These are phyloP conservation scores for Ornithoptera alexandrae DNA, from an alignment of 2,888 invertebrate species.

Conservation along the genomic window DNA sequence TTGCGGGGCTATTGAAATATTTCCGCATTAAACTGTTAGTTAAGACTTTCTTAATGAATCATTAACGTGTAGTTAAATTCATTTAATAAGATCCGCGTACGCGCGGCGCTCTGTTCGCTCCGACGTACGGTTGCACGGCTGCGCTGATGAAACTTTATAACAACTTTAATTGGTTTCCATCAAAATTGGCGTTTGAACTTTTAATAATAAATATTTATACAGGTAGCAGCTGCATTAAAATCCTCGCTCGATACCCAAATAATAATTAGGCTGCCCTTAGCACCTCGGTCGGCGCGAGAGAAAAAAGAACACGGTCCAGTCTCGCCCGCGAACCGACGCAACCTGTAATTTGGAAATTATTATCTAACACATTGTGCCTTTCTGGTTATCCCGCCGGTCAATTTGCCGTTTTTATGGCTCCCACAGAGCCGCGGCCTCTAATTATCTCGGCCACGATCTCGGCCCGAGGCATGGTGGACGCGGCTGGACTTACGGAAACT, in stretches of 20 bases:
- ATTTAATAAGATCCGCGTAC: conserved; percentile 22
- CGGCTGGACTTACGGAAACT: conserved; percentile 35
- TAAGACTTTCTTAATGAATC: conserved; percentile 8
- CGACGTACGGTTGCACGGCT: conserved; percentile 35
- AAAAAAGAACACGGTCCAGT: conserved; percentile 67
- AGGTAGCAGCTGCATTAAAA: conserved; percentile 80
- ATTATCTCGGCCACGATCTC: conserved; percentile 77
- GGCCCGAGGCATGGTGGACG: conserved; percentile 63
- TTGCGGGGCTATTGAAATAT: not conserved
- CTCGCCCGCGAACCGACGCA: conserved; percentile 75
- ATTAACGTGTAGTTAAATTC: conserved; percentile 15
- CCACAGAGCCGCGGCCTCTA: conserved; percentile 78
- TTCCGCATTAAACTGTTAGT: conserved; percentile 4
- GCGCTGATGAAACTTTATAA: conserved; percentile 48
- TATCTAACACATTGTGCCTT: conserved; percentile 81
- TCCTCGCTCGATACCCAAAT: conserved; percentile 77
- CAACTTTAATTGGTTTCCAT: conserved; percentile 66
- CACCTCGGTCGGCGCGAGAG: conserved; percentile 73
- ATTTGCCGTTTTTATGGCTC: conserved; percentile 80
- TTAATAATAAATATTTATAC: conserved; percentile 79
- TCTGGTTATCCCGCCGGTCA: conserved; percentile 81
- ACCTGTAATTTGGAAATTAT: conserved; percentile 81
- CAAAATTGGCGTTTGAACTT: conserved; percentile 73
- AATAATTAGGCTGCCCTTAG: conserved; percentile 80
- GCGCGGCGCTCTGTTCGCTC: not conserved